A percentile compares a stretch with the other conserved stretches of the same genome.
phyloP scores from a whole-genome alignment of 2,113 vertebrate species.

The Vombatus ursinus region DNA sequence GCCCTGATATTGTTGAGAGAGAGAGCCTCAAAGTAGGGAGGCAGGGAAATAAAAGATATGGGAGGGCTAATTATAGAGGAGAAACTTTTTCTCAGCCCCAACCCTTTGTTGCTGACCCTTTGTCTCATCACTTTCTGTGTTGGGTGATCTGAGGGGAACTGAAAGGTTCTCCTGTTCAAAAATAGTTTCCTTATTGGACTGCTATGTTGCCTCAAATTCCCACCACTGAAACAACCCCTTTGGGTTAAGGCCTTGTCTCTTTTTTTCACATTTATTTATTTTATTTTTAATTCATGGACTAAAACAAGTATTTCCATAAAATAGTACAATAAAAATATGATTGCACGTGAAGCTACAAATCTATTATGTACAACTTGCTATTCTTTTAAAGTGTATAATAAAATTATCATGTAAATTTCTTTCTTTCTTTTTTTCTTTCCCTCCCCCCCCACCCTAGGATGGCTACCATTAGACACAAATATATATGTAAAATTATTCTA shows the following conservation, averaged over 20 bases:
- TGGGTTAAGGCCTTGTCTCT: background rate
- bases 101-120: background rate
- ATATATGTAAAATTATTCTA: too few relatives aligned
- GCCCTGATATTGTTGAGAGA: background rate
- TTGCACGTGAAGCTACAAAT: background rate
- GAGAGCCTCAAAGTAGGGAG: background rate
- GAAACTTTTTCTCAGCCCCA: background rate
- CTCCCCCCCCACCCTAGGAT: too few relatives aligned
- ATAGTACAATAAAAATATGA: background rate
- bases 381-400: background rate
- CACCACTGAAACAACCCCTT: background rate
- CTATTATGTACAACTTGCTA: background rate
- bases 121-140: background rate
- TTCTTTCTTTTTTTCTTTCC: background rate
- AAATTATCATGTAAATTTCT: background rate
- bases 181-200: background rate
- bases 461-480: background rate
- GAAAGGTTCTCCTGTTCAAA: background rate
- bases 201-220: background rate
- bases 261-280: background rate
- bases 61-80: background rate
- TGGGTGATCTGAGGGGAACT: background rate
- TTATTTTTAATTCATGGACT: background rate
- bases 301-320: background rate
- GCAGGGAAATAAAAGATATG: background rate